Percentiles rank a stretch among this genome's conserved stretches.
Conservation (phyloP, 2,113 vertebrate genomes). For the Rhinolophus sinicus region DNA sequence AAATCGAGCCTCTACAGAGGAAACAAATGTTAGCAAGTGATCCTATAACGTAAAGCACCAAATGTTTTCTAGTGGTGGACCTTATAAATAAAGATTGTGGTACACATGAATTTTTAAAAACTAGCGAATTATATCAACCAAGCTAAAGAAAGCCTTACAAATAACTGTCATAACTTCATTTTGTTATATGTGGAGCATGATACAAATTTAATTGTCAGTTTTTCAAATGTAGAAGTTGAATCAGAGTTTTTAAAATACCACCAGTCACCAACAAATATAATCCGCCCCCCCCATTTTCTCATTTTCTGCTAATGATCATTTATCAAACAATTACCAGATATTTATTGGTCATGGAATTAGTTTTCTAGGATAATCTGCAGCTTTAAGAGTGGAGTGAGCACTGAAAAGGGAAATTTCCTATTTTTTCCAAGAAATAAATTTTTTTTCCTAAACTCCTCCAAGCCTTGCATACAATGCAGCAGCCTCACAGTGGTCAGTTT, state of each 20-base stretch:
- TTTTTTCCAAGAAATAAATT: constrained; percentile 63
- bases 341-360: constrained; percentile 23
- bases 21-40: constrained; percentile 79
- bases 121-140: constrained; percentile 72
- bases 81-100: constrained; percentile 68
- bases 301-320: neutral
- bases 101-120: constrained; percentile 71
- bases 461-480: constrained; percentile 92
- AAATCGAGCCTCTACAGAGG: constrained; percentile 79
- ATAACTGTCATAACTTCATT: constrained; percentile 62
- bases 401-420: constrained; percentile 68
- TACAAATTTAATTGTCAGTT: constrained; percentile 63
- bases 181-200: constrained; percentile 62
- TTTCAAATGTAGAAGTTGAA: constrained; percentile 61
- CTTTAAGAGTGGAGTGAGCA: constrained; percentile 82
- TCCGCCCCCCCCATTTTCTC: neutral
- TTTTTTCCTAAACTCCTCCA: constrained; percentile 84
- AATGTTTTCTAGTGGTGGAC: constrained; percentile 70
- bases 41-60: constrained; percentile 79
- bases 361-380: constrained; percentile 90
- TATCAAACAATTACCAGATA: neutral
- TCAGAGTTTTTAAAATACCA: neutral
- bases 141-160: constrained; percentile 78
- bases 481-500: constrained; percentile 91
- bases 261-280: neutral